phyloP scores from a whole-genome alignment of 2,113 vertebrate species.

The Fulmarus glacialis region DNA sequence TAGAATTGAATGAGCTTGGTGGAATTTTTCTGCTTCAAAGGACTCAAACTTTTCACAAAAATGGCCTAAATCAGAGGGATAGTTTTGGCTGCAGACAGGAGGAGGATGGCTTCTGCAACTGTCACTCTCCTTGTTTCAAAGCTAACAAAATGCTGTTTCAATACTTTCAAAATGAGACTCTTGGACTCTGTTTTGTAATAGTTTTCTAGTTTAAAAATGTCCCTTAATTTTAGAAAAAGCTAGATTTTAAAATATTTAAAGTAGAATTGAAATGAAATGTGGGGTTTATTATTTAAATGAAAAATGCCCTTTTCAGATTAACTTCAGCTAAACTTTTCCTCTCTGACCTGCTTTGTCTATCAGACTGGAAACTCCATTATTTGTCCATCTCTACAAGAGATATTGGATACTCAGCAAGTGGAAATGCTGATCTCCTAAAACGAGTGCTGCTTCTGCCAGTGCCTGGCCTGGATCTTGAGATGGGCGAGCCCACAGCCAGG shows the following conservation, averaged over 20 bases:
- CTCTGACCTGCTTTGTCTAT: background rate
- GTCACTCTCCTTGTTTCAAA: background rate
- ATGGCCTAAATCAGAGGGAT: background rate
- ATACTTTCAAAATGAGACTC: background rate
- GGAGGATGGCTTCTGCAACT: background rate
- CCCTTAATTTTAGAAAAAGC: background rate
- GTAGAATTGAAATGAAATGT: background rate
- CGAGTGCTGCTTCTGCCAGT: background rate
- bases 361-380: background rate
- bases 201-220: background rate
- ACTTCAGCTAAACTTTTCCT: background rate
- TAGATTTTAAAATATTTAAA: background rate
- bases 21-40: background rate
- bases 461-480: background rate
- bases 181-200: background rate
- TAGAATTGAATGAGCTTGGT: background rate
- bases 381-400: background rate
- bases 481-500: background rate
- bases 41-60: background rate
- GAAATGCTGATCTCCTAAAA: background rate
- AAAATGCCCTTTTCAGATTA: background rate
- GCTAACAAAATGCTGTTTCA: background rate
- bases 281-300: background rate
- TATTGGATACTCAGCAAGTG: background rate
- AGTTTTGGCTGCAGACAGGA: background rate